Conservation (phyloP, 2,888 invertebrate species). For the Notocelia uddmanniana region DNA sequence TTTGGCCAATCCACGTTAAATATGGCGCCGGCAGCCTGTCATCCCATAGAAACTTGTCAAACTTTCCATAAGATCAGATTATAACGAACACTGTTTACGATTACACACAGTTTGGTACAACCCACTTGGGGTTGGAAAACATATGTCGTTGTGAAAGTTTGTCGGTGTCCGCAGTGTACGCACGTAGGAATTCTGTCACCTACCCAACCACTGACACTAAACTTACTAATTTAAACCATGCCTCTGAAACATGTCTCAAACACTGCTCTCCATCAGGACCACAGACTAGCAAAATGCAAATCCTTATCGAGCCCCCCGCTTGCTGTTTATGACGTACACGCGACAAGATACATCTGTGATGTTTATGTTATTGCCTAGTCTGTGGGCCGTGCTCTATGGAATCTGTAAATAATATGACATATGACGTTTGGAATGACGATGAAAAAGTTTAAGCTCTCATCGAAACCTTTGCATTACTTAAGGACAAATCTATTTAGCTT, state of each 20-base stretch:
- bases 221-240: constrained; percentile 22
- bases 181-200: constrained; percentile 11
- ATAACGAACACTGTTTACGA: too few species aligned
- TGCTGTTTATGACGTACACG: constrained; percentile 62
- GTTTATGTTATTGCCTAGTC: constrained; percentile 69
- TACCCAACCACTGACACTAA: constrained; percentile 14
- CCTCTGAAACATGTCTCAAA: constrained; percentile 26
- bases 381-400: constrained; percentile 54
- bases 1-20: too few species aligned
- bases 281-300: constrained; percentile 47
- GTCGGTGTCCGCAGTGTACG: constrained; percentile 1
- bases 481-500: background rate
- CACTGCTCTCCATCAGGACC: constrained; percentile 36
- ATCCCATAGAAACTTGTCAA: too few species aligned
- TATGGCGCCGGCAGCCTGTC: too few species aligned
- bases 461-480: background rate
- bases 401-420: constrained; percentile 36
- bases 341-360: constrained; percentile 61
- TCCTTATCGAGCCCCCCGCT: constrained; percentile 60
- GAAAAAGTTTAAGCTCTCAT: background rate
- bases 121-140: too few species aligned
- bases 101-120: too few species aligned
- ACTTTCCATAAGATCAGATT: too few species aligned
- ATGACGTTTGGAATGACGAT: constrained; percentile 26
- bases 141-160: background rate